A percentile compares a stretch with the other conserved stretches of the same genome.
These are phyloP conservation scores for Scaptodrosophila latifasciaeformis DNA, from an alignment of 2,888 invertebrate genomes.

Conservation along the genomic window DNA sequence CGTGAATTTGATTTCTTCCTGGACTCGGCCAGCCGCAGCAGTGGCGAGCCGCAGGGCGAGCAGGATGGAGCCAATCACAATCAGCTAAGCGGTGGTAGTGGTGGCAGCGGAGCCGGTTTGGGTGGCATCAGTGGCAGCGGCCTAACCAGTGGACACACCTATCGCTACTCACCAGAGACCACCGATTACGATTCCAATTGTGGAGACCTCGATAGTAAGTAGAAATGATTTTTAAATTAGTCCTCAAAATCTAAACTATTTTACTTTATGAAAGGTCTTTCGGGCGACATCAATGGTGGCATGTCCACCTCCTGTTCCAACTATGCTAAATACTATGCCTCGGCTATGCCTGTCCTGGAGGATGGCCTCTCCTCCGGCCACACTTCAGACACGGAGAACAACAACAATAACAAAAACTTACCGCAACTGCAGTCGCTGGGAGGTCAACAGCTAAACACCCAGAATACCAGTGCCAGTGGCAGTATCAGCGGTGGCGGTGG, in stretches of 20 bases:
- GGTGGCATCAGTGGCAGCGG: conserved; percentile 70
- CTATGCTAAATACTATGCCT: conserved; percentile 82
- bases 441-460: conserved; percentile 4
- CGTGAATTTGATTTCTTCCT: conserved; percentile 75
- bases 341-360: conserved; percentile 92
- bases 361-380: conserved; percentile 96
- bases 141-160: conserved; percentile 77
- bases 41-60: conserved; percentile 73
- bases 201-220: conserved; percentile 88
- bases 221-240: conserved; percentile 74
- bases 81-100: conserved; percentile 59
- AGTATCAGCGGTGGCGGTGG: conserved; percentile 51
- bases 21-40: conserved; percentile 75
- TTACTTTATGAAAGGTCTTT: conserved; percentile 74
- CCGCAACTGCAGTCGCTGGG: conserved; percentile 26
- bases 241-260: too few species aligned
- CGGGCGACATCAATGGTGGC: conserved; percentile 77
- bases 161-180: conserved; percentile 92
- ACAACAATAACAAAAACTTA: conserved; percentile 56
- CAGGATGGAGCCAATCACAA: conserved; percentile 74
- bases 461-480: conserved; percentile 32
- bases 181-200: conserved; percentile 93
- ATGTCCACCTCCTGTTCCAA: conserved; percentile 78
- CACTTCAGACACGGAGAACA: conserved; percentile 93
- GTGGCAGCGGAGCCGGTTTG: conserved; percentile 18